Evolutionary conservation across 1,140 invertebrate species (phyloP).

Genomic region (Bradynema listronoti): DNA sequence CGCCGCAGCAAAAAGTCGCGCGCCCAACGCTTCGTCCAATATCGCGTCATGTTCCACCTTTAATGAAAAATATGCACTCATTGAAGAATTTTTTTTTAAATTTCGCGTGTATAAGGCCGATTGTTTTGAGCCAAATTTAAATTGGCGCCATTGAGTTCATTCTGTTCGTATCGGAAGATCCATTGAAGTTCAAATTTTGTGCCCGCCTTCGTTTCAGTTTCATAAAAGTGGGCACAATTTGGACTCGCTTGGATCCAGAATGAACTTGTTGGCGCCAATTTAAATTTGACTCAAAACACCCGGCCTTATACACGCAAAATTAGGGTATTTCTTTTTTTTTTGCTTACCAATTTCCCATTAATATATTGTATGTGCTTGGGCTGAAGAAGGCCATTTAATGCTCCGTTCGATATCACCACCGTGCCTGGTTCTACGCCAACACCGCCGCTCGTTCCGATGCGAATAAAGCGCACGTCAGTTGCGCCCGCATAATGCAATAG

Average conservation of each 20-base stretch:
- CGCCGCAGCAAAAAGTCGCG: constrained; percentile 71
- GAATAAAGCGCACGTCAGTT: constrained; percentile 78
- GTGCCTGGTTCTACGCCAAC: constrained; percentile 41
- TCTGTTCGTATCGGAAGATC: no score
- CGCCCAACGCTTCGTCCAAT: constrained; percentile 71
- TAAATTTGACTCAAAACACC: no score
- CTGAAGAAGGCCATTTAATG: constrained; percentile 47
- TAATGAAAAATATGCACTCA: background rate
- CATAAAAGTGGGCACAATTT: no score
- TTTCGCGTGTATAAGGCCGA: no score
- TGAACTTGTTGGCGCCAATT: no score
- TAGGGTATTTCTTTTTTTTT: no score
- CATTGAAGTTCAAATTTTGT: no score
- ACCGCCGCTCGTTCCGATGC: constrained; percentile 71
- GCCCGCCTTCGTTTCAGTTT: no score
- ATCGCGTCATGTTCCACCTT: constrained; percentile 70
- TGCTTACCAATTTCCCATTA: constrained; percentile 70
- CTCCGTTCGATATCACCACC: constrained; percentile 46
- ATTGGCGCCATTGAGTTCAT: no score
- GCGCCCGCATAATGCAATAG: constrained; percentile 79
- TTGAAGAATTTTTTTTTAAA: constrained; percentile 7
- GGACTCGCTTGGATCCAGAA: no score
- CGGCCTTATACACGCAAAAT: no score
- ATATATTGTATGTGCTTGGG: constrained; percentile 67
- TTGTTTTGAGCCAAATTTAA: no score